Percentiles rank a stretch among this genome's conserved stretches.
Evolutionary conservation across 2,797 vertebrate genomes (phyloP).

Genomic region (Cetoscarus ocellatus): DNA sequence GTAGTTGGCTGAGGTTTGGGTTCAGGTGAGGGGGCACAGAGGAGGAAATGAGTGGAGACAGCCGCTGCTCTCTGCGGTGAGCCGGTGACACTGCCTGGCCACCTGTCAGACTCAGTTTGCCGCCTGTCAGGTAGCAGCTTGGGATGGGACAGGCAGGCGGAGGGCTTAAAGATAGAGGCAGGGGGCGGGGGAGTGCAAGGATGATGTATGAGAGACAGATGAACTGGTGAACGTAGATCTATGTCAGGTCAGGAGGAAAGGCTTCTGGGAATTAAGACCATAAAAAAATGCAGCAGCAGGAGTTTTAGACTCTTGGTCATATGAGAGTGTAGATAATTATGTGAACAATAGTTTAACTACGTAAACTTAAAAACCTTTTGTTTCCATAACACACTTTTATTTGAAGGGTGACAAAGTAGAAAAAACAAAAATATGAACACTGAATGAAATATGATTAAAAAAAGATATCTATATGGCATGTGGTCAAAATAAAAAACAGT

Average conservation of each 20-base stretch:
- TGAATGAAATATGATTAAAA: no score
- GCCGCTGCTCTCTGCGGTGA: conserved; percentile 71
- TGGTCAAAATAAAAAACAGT: no score
- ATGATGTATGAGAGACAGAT: conserved; percentile 19
- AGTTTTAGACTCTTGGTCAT: no score
- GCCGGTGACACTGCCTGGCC: conserved; percentile 73
- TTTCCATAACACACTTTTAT: no score
- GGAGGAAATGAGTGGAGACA: conserved; percentile 80
- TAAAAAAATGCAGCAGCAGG: not conserved
- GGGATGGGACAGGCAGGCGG: conserved; percentile 45
- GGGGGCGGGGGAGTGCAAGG: conserved; percentile 4
- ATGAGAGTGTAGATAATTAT: no score
- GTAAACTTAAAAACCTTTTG: no score
- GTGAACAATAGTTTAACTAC: no score
- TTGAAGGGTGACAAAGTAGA: no score
- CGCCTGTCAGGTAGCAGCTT: conserved; percentile 68
- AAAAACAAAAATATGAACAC: no score
- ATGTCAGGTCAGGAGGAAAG: conserved; percentile 39
- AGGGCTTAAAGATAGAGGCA: conserved; percentile 31
- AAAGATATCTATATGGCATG: no score
- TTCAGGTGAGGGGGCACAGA: conserved; percentile 62
- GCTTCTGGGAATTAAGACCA: conserved; percentile 12
- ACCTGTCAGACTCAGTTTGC: conserved; percentile 77
- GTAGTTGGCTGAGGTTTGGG: conserved; percentile 41
- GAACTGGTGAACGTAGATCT: conserved; percentile 40